These are phyloP conservation scores for Xylocampa areola DNA, from an alignment of 2,888 invertebrate species.

Conservation along the genomic window DNA sequence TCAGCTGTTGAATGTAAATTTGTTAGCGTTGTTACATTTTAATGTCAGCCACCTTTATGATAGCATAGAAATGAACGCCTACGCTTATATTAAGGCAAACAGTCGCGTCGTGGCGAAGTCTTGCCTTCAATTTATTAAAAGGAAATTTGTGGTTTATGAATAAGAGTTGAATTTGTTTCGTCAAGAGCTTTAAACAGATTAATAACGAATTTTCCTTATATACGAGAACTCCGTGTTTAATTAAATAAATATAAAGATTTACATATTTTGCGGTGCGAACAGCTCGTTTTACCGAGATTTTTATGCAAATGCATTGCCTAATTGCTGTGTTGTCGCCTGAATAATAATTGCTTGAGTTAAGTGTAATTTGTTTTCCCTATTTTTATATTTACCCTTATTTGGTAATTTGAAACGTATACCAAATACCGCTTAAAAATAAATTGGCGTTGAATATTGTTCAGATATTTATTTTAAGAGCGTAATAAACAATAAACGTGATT, in stretches of 20 bases:
- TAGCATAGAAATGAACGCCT: slow-evolving; percentile 69
- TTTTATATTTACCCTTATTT: slow-evolving; percentile 16
- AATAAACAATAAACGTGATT: no score
- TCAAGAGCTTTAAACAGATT: slow-evolving; percentile 37
- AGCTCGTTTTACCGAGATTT: slow-evolving; percentile 47
- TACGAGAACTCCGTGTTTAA: slow-evolving; percentile 20
- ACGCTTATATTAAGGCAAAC: slow-evolving; percentile 66
- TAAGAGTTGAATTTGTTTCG: slow-evolving; percentile 37
- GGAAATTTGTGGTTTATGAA: slow-evolving; percentile 53
- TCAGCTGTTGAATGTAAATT: slow-evolving; percentile 62
- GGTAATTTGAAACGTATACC: slow-evolving; percentile 17
- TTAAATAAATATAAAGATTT: slow-evolving; percentile 44
- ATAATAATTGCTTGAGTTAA: slow-evolving; percentile 39
- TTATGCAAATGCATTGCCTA: slow-evolving; percentile 48
- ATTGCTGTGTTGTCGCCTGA: slow-evolving; percentile 52
- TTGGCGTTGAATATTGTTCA: neutral
- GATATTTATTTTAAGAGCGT: no score
- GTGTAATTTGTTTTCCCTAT: slow-evolving; percentile 27
- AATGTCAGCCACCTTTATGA: slow-evolving; percentile 56
- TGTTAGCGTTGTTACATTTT: slow-evolving; percentile 59
- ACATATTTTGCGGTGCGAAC: slow-evolving; percentile 43
- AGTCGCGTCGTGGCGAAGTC: slow-evolving; percentile 36
- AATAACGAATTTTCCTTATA: slow-evolving; percentile 38
- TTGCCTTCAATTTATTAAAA: slow-evolving; percentile 58
- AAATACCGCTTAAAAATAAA: no score